Percentiles rank a stretch among this genome's conserved stretches.
These are phyloP conservation scores for Mesodorylaimus sp. DNA, from an alignment of 2,888 invertebrate genomes.

Conservation along the genomic window DNA sequence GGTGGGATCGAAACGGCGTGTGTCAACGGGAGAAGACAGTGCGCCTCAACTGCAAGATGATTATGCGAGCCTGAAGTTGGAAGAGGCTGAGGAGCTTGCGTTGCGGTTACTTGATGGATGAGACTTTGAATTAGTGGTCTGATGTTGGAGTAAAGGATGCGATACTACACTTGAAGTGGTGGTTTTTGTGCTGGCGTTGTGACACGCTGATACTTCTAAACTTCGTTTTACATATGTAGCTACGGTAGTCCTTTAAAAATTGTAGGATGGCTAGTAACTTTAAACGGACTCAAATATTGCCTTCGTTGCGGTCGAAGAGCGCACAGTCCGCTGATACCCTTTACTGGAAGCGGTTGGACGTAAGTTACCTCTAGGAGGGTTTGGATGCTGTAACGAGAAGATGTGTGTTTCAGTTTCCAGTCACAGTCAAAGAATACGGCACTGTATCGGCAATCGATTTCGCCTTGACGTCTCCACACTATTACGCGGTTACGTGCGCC, in stretches of 20 bases:
- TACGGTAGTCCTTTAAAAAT: no score
- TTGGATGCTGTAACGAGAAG: no score
- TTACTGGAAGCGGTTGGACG: constrained; percentile 70
- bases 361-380: no score
- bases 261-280: no score
- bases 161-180: no score
- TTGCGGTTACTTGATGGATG: constrained; percentile 13
- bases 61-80: no score
- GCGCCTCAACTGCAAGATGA: no score
- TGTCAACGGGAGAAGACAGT: no score
- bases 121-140: constrained; percentile 9
- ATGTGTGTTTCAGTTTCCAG: constrained; percentile 47
- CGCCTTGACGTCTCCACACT: constrained; percentile 63
- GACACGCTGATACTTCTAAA: no score
- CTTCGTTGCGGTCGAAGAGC: neutral
- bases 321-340: constrained; percentile 23
- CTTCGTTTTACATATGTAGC: no score
- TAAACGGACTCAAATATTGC: neutral
- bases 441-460: constrained; percentile 75
- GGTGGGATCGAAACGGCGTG: no score
- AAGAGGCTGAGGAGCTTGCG: constrained; percentile 16
- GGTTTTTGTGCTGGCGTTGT: no score
- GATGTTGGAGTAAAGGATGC: constrained; percentile 14
- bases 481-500: constrained; percentile 76
- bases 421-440: constrained; percentile 73